Evolutionary conservation across 2,113 vertebrate species (phyloP).

Genomic region (Phyllostomus hastatus): DNA sequence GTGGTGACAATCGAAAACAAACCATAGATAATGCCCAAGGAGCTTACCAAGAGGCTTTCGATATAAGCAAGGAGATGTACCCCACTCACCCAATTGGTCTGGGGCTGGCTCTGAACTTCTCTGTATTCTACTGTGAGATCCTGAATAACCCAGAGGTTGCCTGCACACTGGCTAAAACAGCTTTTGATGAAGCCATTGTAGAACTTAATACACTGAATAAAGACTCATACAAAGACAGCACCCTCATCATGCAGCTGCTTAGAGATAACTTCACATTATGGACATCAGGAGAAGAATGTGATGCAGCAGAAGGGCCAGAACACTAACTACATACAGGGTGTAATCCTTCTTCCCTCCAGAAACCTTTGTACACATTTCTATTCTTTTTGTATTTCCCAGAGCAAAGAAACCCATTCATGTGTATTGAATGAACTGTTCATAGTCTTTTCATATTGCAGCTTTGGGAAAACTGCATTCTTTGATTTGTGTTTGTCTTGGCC

Average conservation of each 20-base stretch:
- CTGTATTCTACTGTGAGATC: constrained; percentile 99
- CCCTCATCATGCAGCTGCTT: constrained; percentile 99
- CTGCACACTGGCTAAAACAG: constrained; percentile 77
- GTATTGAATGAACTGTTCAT: constrained; percentile 86
- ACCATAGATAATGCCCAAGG: constrained; percentile 91
- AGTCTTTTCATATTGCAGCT: constrained; percentile 91
- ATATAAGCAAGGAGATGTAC: constrained; percentile 94
- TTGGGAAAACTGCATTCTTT: constrained; percentile 90
- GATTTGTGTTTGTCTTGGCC: constrained; percentile 90
- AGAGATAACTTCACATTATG: constrained; percentile 99
- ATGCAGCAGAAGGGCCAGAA: constrained; percentile 88
- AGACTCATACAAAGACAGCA: constrained; percentile 99
- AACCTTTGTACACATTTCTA: constrained; percentile 97
- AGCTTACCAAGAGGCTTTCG: constrained; percentile 92
- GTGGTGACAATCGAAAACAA: constrained; percentile 85
- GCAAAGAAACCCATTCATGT: constrained; percentile 88
- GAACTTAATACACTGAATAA: constrained; percentile 95
- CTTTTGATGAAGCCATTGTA: constrained; percentile 95
- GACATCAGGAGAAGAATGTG: constrained; percentile 94
- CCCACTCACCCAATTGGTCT: constrained; percentile 97
- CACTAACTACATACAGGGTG: constrained; percentile 84
- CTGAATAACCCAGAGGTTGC: constrained; percentile 64
- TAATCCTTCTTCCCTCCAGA: constrained; percentile 79
- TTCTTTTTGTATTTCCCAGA: constrained; percentile 95
- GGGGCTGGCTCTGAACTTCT: constrained; percentile 98